A percentile compares a stretch with the other conserved stretches of the same genome.
These are phyloP conservation scores for Rhamphomyia laevipes DNA, from an alignment of 2,888 invertebrate genomes.

Conservation along the genomic window DNA sequence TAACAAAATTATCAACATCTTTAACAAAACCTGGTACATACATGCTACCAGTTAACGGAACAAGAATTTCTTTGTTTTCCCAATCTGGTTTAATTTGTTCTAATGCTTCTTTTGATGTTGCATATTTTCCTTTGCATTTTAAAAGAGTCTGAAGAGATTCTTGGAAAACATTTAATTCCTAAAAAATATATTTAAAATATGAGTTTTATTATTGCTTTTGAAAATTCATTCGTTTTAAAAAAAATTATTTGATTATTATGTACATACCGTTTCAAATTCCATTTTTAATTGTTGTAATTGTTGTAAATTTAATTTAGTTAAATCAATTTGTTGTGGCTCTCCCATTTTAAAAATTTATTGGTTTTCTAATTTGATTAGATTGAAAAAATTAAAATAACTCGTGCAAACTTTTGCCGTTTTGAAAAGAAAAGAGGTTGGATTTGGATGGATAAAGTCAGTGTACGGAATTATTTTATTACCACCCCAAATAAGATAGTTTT, in stretches of 20 bases:
- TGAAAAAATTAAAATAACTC: too few relatives aligned
- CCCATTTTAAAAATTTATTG: background rate
- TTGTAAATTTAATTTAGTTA: conserved; percentile 65
- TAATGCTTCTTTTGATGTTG: conserved; percentile 73
- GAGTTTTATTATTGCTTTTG: too few relatives aligned
- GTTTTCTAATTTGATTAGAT: too few relatives aligned
- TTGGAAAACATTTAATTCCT: conserved; percentile 81
- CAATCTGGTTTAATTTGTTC: conserved; percentile 65
- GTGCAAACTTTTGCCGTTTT: too few relatives aligned
- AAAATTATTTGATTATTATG: too few relatives aligned
- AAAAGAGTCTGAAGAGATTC: conserved; percentile 83
- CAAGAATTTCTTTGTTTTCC: conserved; percentile 74
- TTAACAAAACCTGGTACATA: conserved; percentile 86
- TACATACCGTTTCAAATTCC: conserved; percentile 69
- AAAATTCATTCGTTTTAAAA: too few relatives aligned
- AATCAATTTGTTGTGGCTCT: conserved; percentile 64
- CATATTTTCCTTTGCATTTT: conserved; percentile 81
- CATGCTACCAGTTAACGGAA: conserved; percentile 94
- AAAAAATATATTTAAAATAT: conserved; percentile 17
- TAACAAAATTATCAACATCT: conserved; percentile 75
- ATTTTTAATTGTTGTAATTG: conserved; percentile 76
- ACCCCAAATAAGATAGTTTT: too few relatives aligned
- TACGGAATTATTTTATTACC: too few relatives aligned
- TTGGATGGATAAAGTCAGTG: too few relatives aligned
- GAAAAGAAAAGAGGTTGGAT: too few relatives aligned